phyloP scores from a whole-genome alignment of 2,113 vertebrate species.

The Calyptomena viridis region DNA sequence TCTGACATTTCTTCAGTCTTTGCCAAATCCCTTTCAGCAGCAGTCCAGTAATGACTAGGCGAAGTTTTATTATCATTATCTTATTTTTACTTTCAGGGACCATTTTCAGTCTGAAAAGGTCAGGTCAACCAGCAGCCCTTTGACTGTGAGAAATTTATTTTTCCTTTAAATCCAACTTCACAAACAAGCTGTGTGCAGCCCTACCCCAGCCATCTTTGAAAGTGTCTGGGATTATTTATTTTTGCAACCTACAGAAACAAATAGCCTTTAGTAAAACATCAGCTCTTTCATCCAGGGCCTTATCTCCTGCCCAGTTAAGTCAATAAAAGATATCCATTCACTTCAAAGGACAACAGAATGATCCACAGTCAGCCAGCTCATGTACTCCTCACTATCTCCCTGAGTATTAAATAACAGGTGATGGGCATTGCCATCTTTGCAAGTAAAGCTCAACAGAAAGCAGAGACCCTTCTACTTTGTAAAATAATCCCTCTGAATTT shows the following conservation, averaged over 20 bases:
- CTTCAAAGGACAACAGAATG: background rate
- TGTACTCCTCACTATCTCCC: background rate
- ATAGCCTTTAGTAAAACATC: background rate
- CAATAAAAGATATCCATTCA: background rate
- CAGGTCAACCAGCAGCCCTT: background rate
- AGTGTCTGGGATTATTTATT: background rate
- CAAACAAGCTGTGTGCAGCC: background rate
- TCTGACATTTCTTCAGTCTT: background rate
- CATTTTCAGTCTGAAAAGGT: constrained; percentile 7
- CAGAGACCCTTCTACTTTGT: background rate
- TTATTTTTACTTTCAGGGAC: background rate
- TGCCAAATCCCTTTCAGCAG: constrained; percentile 31
- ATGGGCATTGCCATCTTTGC: background rate
- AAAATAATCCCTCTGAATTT: background rate
- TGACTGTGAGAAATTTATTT: background rate
- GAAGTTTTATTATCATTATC: background rate
- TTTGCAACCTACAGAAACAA: background rate
- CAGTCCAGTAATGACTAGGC: background rate
- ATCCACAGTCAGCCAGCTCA: background rate
- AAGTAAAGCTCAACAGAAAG: background rate
- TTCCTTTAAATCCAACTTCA: background rate
- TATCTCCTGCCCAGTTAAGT: background rate
- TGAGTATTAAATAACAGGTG: background rate
- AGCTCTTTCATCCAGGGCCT: background rate
- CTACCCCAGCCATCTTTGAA: background rate